phyloP scores from a whole-genome alignment of 2,113 vertebrate genomes.

The Macrotis lagotis region DNA sequence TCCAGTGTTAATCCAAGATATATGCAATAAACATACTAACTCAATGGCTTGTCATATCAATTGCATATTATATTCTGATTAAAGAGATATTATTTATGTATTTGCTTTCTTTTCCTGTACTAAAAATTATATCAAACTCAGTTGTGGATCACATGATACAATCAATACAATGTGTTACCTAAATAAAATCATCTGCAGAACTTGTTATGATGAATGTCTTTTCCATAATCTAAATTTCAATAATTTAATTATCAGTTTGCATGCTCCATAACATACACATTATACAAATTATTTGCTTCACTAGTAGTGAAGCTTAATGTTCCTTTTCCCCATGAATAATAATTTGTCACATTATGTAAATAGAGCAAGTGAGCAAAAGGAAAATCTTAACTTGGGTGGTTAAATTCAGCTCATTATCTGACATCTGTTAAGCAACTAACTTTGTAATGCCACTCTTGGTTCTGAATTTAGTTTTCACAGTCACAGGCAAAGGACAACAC shows the following conservation, averaged over 20 bases:
- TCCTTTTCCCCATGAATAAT: not conserved
- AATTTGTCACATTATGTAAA: constrained; percentile 1
- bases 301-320: not conserved
- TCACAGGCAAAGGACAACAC: not conserved
- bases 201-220: not conserved
- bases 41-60: not conserved
- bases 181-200: not conserved
- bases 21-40: not conserved
- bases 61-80: not conserved
- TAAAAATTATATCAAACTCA: not conserved
- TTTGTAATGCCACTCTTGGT: not conserved
- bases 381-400: not conserved
- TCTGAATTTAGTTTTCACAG: not conserved
- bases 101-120: not conserved
- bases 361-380: not conserved
- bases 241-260: not conserved
- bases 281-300: not conserved
- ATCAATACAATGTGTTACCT: not conserved
- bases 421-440: not conserved
- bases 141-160: not conserved
- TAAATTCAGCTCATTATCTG: not conserved
- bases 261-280: not conserved
- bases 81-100: not conserved
- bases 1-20: not conserved
- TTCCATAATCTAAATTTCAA: not conserved